A percentile compares a stretch with the other conserved stretches of the same genome.
Evolutionary conservation across 2,888 invertebrate species (phyloP).

Genomic region (Conops quadrifasciatus): DNA sequence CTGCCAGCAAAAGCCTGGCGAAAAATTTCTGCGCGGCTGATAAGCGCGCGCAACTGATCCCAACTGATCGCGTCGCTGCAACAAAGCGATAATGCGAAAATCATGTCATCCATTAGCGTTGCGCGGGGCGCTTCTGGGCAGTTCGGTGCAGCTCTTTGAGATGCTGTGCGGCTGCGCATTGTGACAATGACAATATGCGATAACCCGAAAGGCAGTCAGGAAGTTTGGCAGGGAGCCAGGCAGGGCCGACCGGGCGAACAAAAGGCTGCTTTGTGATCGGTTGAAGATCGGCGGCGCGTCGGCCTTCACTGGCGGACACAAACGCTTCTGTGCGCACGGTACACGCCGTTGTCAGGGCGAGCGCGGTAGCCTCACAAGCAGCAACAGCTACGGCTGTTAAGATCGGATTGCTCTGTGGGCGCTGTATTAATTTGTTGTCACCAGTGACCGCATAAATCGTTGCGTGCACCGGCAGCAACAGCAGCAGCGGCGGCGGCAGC

Average conservation of each 20-base stretch:
- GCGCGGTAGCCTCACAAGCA: neutral
- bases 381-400: neutral
- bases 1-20: neutral
- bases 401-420: constrained; percentile 29
- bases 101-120: constrained; percentile 66
- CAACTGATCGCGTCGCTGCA: constrained; percentile 57
- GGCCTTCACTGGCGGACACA: neutral
- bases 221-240: constrained; percentile 9
- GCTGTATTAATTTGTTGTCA: constrained; percentile 65
- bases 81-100: constrained; percentile 66
- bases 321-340: constrained; percentile 22
- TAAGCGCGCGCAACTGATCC: constrained; percentile 23
- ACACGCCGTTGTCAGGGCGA: neutral
- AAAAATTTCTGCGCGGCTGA: constrained; percentile 26
- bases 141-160: neutral
- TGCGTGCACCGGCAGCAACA: constrained; percentile 36
- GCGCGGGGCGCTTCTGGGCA: constrained; percentile 22
- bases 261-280: constrained; percentile 21
- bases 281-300: neutral
- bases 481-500: constrained; percentile 1
- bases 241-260: constrained; percentile 21
- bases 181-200: constrained; percentile 67
- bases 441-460: constrained; percentile 54
- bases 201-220: constrained; percentile 29
- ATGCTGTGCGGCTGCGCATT: constrained; percentile 45